Conservation (phyloP, 2,888 invertebrate species). For the Rhagium mordax region DNA sequence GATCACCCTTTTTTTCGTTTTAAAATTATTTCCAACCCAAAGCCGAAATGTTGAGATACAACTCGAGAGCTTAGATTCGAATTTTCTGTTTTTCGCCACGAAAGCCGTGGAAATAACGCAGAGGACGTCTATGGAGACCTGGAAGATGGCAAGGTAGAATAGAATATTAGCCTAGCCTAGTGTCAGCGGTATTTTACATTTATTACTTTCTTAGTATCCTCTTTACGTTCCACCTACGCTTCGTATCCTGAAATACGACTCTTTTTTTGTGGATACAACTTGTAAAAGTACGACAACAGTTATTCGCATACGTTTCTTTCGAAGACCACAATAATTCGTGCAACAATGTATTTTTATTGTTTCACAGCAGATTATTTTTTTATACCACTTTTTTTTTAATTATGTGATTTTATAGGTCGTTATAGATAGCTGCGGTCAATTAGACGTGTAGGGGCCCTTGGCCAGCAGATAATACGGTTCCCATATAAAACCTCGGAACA, state of each 20-base stretch:
- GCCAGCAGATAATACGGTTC: neutral
- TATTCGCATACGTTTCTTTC: too few relatives aligned
- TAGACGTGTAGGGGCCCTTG: neutral
- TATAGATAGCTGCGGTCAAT: neutral
- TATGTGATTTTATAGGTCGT: too few relatives aligned
- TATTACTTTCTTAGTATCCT: neutral
- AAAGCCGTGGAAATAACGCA: neutral
- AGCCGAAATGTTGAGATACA: too few relatives aligned
- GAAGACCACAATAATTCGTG: too few relatives aligned
- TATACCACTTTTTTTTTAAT: too few relatives aligned
- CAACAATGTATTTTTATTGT: too few relatives aligned
- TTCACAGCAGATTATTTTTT: too few relatives aligned
- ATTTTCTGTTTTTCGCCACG: neutral
- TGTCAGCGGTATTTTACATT: neutral
- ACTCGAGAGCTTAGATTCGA: neutral
- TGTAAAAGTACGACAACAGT: neutral
- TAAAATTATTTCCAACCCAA: too few relatives aligned
- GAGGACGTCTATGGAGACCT: neutral
- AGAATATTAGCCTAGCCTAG: neutral
- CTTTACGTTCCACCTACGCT: neutral
- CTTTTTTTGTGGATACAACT: neutral
- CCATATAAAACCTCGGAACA: neutral
- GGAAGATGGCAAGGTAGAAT: neutral
- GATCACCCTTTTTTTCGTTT: too few relatives aligned
- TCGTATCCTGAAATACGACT: neutral